Base-by-base conservation (phyloP, 2,797 vertebrate genomes). In the Taeniopygia guttata region DNA sequence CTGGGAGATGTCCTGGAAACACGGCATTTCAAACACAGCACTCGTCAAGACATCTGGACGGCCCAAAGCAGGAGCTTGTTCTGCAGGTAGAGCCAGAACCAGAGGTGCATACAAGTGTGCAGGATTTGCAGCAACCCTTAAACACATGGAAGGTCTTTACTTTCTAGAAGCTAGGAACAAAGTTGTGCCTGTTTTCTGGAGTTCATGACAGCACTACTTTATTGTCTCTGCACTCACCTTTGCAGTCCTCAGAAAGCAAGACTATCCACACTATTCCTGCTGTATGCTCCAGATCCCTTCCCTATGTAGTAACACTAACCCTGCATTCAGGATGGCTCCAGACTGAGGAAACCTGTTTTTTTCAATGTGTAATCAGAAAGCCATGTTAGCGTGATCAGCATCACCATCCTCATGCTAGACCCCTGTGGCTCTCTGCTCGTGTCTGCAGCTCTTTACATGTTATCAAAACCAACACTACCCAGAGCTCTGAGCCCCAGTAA, bases 171-270 rank as follows among this genome's bases (percentile, higher is more conserved):
- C 34, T 55, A 48, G 26, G 16, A 76, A 6, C 26, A 13, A 87
- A 78, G 15, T 30, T 73, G 5, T 49, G 10, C 26, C 43, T 68
- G 40, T 49, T 4, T 69, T 43, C 26, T 60, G 32, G 26, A 80
- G 34, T 4, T 83, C 19, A 18, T 45, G 27, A 16, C 10, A 56
- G 5, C 19, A 4, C 55, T 81, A 4, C 40, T 52, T 25, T 60
- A 16, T 10, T 64, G 10, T 52, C n/a, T 49, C 32, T 1, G 0
- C 32, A 21, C 5, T 42, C 40, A 8, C 7, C 4, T 77, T 63
- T 64, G 8, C 17, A 62, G 59, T 63, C 20, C n/a, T 84, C 30
- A 14, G 67, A 84, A 79, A 62, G 4, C 13, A 21, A 9, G 4
- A n/a, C 30, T 22, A 17, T 18, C 9, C 26, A 38, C 23, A 15